Evolutionary conservation across 2,888 invertebrate genomes (phyloP), one percentile per base, ranked within the genome.

Genomic region (Cyclophora punctaria): DNA sequence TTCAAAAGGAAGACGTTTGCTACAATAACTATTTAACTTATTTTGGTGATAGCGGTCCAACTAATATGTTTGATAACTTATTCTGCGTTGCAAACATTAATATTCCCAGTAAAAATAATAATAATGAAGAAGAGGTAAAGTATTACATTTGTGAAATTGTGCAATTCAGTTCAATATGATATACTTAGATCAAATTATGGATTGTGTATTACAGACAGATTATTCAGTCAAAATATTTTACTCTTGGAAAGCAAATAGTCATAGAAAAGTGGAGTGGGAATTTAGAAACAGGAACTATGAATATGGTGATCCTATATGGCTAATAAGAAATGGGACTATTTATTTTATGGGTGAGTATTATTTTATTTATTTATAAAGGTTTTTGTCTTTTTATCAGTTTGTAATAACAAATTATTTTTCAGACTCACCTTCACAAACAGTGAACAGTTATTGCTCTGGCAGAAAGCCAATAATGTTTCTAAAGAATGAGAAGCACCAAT

Each of bases 71-170:
- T 44, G 70, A 76, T 48, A 73, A 69, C 59, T 63, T 86, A 50
- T 79, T 87, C 65, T 87, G 87, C 63, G 68, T 86, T 57, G 75
- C 71, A 6, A 82, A 83, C 68, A 73, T 69, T 5, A 88, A 88
- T 64, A 64, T 87, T 43, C 86, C 87, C 3, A 69, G 69, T 41
- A 77, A 67, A 57, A 63, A 59, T 48, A 60, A 68, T 48, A 60
- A 68, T 48, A 66, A 51, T 44, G 47, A 56, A 40, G 59, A 64
- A 57, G 67, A 71, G 67, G 82, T n/a, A n/a, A n/a, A n/a, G n/a
- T 78, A 69, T 55, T 48, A 51, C 2, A 20, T 20, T 20, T 20
- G 20, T 20, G 20, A 20, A 20, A 20, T 20, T 20, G 20, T 20
- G 20, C 20, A 20, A 20, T 20, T 1, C 20, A 20, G 20, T 20